Base-by-base conservation (phyloP, 2,113 vertebrate genomes). In the Dasyurus viverrinus region DNA sequence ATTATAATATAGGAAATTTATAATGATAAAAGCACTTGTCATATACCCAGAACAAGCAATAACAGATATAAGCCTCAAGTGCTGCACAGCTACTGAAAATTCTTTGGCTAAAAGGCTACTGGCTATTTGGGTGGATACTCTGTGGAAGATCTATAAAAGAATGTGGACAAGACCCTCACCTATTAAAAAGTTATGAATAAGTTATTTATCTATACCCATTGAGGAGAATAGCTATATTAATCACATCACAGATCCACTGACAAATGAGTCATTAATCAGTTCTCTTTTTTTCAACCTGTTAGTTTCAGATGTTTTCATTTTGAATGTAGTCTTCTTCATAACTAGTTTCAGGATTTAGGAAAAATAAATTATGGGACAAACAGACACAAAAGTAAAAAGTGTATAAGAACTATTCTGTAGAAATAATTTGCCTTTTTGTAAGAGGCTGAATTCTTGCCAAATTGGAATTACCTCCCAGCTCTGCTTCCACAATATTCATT, bases 331-430 rank as follows among this genome's bases (percentile, higher is more conserved):
- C 36, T 76, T 76, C 36, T 76, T 84, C 36, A n/a, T 22, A 27
- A 94, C 68, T 96, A 93, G 60, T 91, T 97, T 95, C 57, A 96
- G 2, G 26, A 90, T 30, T 68, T 42, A 16, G 94, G 57, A 60
- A 97, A 97, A 92, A 22, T 46, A 97, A 97, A 94, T 94, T 57
- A 96, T 92, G 91, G 94, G 93, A 94, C 11, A 93, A 97, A 97
- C 53, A 0, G 46, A 2, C 60, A 19, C n/a, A 96, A 6, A 97
- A 97, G 97, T 42, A 89, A 26, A 97, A 96, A 96, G 90, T 90
- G 89, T 91, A 3, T 54, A 3, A 1, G 57, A 90, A 46, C 50
- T 8, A 24, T 68, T 84, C 89, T 76, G 0, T 0, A 25, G 3
- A 0, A 47, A 90, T 53, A n/a, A 1, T 0, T 2, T 50, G 0